Base-by-base conservation (phyloP, 2,113 vertebrate species). In the Otis tarda region DNA sequence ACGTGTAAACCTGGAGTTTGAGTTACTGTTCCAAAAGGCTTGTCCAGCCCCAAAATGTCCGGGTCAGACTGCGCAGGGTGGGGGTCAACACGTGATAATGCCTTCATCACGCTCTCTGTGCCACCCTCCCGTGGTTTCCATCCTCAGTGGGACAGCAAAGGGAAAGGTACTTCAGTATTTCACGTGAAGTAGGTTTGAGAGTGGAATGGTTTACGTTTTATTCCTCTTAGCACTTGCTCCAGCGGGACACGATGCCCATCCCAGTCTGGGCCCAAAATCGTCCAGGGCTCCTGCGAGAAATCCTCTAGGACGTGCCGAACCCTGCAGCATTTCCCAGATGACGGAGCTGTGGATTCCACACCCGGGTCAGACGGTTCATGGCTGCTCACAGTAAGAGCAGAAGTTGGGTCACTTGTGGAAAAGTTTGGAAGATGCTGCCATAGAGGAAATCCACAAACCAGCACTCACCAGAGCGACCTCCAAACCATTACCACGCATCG, bases 311-410 rank as follows among this genome's bases (percentile, higher is more conserved):
- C 0, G 1, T 37, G 59, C 35, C 84, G 77, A 87, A 50, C 18
- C 28, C 60, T 5, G 3, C 47, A 31, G 76, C 0, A 3, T 7
- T 35, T 60, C 79, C 67, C 13, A 18, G 30, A 12, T 1, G 30
- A 60, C 1, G 4, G 23, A 43, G 33, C 67, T 68, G 49, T 0
- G 1, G 39, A 89, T 50, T 47, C 65, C 16, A 31, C 14, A 14
- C 41, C 3, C 0, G 7, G 59, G 52, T 16, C 56, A 81, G 71
- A 28, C 0, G 0, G 12, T 9, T 64, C 31, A 37, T 0, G 2
- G 43, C 12, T 24, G 35, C 61, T 71, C 47, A 13, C 7, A 19
- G 33, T 2, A 67, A 61, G 6, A 76, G 20, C 9, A 39, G 33
- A 59, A 25, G 23, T 4, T 23, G 52, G 37, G 21, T 43, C 35